phyloP scores from a whole-genome alignment of 2,888 invertebrate genomes.

The Diachrysia chrysitis region DNA sequence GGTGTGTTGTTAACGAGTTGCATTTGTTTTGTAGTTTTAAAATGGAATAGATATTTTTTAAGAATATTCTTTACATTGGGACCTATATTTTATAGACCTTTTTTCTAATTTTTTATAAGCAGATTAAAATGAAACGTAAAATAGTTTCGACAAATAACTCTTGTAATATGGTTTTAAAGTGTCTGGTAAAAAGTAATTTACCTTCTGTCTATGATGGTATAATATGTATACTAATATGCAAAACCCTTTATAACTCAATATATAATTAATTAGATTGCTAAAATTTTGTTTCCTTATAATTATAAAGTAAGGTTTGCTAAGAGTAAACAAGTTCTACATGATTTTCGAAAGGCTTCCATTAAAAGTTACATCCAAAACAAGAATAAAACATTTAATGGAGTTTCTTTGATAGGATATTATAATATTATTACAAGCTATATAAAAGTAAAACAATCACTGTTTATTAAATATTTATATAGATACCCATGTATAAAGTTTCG shows the following conservation, averaged over 20 bases:
- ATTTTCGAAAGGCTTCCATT: constrained; percentile 24
- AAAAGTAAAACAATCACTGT: background rate
- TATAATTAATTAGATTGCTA: background rate
- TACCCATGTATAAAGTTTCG: too few relatives aligned
- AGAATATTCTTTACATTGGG: too few relatives aligned
- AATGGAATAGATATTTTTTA: background rate
- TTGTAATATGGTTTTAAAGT: too few relatives aligned
- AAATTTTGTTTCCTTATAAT: background rate
- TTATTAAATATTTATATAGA: too few relatives aligned
- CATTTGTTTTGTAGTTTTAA: background rate
- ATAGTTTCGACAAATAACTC: too few relatives aligned
- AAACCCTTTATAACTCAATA: background rate
- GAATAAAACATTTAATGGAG: constrained; percentile 19
- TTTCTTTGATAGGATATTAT: constrained; percentile 2
- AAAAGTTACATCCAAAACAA: constrained; percentile 26
- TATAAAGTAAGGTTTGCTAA: constrained; percentile 11
- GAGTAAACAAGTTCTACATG: constrained; percentile 21
- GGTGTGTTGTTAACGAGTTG: background rate
- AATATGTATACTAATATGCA: background rate
- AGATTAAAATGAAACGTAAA: too few relatives aligned
- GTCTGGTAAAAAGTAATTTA: too few relatives aligned
- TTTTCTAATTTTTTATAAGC: too few relatives aligned
- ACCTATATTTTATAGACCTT: too few relatives aligned
- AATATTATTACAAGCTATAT: background rate
- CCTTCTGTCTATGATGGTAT: too few relatives aligned